Evolutionary conservation across 2,888 invertebrate species (phyloP), one percentile per base, ranked within the genome.

Genomic region (Ornithoptera alexandrae): DNA sequence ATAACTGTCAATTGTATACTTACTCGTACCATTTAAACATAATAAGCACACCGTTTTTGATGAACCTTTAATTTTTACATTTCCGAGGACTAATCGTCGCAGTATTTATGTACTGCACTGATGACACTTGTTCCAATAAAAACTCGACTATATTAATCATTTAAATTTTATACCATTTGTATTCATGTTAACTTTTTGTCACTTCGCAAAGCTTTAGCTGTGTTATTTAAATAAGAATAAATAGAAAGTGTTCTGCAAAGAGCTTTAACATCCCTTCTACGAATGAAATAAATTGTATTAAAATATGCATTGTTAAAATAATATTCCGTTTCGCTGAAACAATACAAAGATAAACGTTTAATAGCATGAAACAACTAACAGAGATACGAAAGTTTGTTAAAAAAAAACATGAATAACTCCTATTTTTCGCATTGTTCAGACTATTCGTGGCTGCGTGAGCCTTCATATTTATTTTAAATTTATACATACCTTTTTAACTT

Each of bases 331-430:
- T 58, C 62, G 58, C 57, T 63, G 39, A 62, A 59, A 58, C 66
- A 66, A 70, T 66, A 67, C 62, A 69, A 66, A 69, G 69, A 69
- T 69, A 69, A 69, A 66, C 65, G 65, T 66, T 65, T 65, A 69
- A 69, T 62, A 62, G 66, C 36, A 66, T 56, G 66, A 70, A 69
- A 69, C 65, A 62, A 69, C 69, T 69, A 65, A 56, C 62, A 66
- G 36, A 62, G 59, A 70, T 70, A 66, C 59, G 65, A 65, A 65
- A 69, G 61, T 65, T 65, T 65, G 61, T 57, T 65, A 42, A 65
- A 65, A 50, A n/a, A 50, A 61, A 66, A 66, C 53, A 53, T 59
- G 62, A 66, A 66, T 62, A 59, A 58, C 59, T 36, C 53, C 62
- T 53, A 58, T 69, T 65, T 66, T 66, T 66, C 58, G 66, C 62